phyloP scores from a whole-genome alignment of 1,140 invertebrate genomes.

The Drosophila ironensis region DNA sequence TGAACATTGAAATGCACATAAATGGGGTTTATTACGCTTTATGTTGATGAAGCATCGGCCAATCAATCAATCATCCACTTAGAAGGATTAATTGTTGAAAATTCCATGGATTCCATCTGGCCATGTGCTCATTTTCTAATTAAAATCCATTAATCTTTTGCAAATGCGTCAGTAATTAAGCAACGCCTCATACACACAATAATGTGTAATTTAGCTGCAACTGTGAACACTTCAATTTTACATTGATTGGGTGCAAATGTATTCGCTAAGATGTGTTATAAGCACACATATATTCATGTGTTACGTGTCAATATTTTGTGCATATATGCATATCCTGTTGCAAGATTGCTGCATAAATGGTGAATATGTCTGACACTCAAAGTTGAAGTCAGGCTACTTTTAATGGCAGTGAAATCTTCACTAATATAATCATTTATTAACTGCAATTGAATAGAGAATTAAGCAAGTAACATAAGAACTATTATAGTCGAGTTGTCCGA shows the following conservation, averaged over 20 bases:
- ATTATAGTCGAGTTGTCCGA: too few species aligned
- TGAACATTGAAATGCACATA: not conserved
- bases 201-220: too few species aligned
- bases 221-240: slow-evolving; percentile 52
- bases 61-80: slow-evolving; percentile 43
- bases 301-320: not conserved
- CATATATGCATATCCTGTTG: too few species aligned
- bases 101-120: slow-evolving; percentile 21
- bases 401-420: too few species aligned
- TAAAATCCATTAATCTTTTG: slow-evolving; percentile 76
- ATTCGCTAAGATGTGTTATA: slow-evolving; percentile 35
- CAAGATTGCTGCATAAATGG: slow-evolving; percentile 14
- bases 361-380: too few species aligned
- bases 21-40: slow-evolving; percentile 25
- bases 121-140: slow-evolving; percentile 62
- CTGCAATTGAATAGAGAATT: too few species aligned
- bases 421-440: too few species aligned
- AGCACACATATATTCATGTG: not conserved
- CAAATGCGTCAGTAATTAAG: slow-evolving; percentile 51
- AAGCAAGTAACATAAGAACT: too few species aligned
- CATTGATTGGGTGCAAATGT: slow-evolving; percentile 73
- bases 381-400: too few species aligned
- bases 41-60: slow-evolving; percentile 22
- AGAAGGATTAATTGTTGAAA: slow-evolving; percentile 17
- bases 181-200: too few species aligned